Conservation (phyloP, 2,113 vertebrate species). For the Todiramphus chloris region DNA sequence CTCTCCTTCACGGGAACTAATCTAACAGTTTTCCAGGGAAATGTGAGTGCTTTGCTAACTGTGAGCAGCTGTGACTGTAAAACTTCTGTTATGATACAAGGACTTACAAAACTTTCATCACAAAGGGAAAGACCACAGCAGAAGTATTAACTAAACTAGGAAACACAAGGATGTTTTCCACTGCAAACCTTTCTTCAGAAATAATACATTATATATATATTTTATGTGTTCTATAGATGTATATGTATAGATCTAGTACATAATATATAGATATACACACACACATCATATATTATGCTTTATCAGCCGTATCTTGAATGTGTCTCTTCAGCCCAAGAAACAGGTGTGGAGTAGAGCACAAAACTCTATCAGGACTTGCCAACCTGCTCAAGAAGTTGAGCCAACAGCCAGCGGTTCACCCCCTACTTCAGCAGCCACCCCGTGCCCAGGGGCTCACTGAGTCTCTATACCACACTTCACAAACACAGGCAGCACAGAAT, state of each 20-base stretch:
- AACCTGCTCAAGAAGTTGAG: neutral
- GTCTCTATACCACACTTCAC: no score
- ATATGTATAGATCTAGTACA: neutral
- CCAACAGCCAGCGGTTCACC: neutral
- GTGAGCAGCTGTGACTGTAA: neutral
- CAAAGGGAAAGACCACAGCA: neutral
- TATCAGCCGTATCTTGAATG: no score
- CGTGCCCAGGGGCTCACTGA: accelerated
- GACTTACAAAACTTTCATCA: neutral
- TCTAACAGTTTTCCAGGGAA: neutral
- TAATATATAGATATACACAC: neutral
- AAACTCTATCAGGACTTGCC: neutral
- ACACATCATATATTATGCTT: neutral
- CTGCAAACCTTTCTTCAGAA: neutral
- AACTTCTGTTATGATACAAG: neutral
- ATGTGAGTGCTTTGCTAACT: neutral
- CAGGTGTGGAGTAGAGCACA: neutral
- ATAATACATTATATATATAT: neutral
- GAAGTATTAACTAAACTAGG: neutral
- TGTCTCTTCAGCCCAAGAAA: neutral
- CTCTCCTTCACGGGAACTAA: neutral
- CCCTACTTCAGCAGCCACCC: no score
- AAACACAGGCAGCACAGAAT: neutral
- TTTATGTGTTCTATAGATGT: neutral
- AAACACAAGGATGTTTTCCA: neutral